A percentile compares a stretch with the other conserved stretches of the same genome.
Conservation (phyloP, 2,113 vertebrate species). For the Clupea harengus region DNA sequence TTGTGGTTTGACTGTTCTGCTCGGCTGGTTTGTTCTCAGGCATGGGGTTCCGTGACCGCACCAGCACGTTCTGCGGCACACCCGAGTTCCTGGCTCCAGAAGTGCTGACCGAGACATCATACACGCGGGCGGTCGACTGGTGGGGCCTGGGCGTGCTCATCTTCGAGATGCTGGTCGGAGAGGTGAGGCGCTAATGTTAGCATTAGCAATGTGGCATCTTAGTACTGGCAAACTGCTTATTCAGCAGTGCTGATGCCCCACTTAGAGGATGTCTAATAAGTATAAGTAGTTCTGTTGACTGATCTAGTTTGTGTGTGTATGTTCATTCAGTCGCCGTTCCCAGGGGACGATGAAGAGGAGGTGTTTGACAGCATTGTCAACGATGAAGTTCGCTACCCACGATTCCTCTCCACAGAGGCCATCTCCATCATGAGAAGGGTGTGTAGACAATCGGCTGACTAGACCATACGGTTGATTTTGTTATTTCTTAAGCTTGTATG, state of each 20-base stretch:
- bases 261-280: neutral
- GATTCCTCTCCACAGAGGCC: slow-evolving; percentile 95
- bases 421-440: slow-evolving; percentile 99
- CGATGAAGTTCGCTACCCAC: slow-evolving; percentile 96
- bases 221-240: neutral
- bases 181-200: slow-evolving; percentile 75
- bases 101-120: slow-evolving; percentile 97
- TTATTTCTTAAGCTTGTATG: neutral
- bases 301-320: neutral
- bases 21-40: slow-evolving; percentile 63
- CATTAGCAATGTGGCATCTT: neutral
- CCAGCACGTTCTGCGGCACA: slow-evolving; percentile 97
- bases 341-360: slow-evolving; percentile 97
- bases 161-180: slow-evolving; percentile 98
- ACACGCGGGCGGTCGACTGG: slow-evolving; percentile 97
- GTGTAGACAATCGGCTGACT: slow-evolving; percentile 9
- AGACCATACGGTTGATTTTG: neutral
- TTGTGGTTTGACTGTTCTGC: neutral
- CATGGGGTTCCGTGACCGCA: slow-evolving; percentile 97
- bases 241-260: neutral
- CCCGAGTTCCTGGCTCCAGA: slow-evolving; percentile 97
- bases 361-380: slow-evolving; percentile 99
- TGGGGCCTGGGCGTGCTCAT: slow-evolving; percentile 98
- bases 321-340: slow-evolving; percentile 86
- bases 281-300: neutral